A percentile compares a stretch with the other conserved stretches of the same genome.
These are phyloP conservation scores for Drosophila eohydei DNA, from an alignment of 2,888 invertebrate genomes.

Conservation along the genomic window DNA sequence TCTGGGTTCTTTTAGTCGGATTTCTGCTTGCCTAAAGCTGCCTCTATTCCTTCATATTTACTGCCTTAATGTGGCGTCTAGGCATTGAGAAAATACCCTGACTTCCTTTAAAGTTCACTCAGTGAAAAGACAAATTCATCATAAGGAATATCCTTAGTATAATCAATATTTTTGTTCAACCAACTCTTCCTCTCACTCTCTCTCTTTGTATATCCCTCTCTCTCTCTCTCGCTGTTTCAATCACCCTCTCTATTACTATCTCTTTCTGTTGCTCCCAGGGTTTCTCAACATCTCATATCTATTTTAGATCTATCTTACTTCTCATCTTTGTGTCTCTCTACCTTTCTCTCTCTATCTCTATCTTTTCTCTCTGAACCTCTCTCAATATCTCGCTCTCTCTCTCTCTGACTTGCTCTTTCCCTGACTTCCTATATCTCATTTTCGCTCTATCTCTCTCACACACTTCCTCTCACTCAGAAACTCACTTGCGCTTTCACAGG, in stretches of 20 bases:
- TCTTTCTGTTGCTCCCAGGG: neutral
- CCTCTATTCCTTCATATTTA: no score
- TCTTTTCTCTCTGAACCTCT: no score
- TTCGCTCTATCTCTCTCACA: neutral
- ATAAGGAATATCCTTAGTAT: no score
- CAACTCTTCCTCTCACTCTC: neutral
- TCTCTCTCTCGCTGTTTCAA: neutral
- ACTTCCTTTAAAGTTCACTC: no score
- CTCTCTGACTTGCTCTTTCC: no score
- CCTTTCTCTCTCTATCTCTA: neutral
- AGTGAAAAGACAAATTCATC: no score
- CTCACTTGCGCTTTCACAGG: neutral
- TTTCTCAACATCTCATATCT: no score
- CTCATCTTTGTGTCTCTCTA: neutral
- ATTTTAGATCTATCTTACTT: neutral
- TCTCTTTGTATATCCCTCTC: neutral
- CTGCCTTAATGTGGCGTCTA: no score
- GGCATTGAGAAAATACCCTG: no score
- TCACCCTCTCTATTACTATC: neutral
- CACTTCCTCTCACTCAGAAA: neutral
- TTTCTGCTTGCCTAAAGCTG: neutral
- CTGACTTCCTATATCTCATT: neutral
- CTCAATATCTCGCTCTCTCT: no score
- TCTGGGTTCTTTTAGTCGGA: neutral
- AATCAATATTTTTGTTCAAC: no score